phyloP scores from a whole-genome alignment of 2,888 invertebrate genomes.

The Alitta virens region DNA sequence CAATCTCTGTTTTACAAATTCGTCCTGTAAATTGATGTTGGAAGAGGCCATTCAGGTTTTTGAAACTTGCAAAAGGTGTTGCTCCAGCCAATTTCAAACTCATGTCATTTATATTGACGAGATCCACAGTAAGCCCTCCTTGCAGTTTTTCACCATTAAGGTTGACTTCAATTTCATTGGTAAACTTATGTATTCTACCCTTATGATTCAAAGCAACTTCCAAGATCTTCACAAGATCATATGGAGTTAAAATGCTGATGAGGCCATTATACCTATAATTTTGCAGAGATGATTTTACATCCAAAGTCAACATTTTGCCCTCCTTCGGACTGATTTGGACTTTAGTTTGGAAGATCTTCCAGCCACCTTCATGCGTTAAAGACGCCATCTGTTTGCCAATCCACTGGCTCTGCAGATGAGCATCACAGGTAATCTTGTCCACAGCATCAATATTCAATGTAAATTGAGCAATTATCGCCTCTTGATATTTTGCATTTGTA shows the following conservation, averaged over 20 bases:
- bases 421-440: too few relatives aligned
- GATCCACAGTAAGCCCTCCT: background rate
- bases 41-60: background rate
- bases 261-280: too few relatives aligned
- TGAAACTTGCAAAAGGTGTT: background rate
- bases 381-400: too few relatives aligned
- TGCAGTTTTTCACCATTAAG: background rate
- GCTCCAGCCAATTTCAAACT: background rate
- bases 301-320: background rate
- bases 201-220: background rate
- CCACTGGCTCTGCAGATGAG: too few relatives aligned
- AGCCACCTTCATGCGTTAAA: conserved; percentile 5
- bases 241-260: background rate
- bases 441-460: too few relatives aligned
- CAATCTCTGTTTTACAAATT: background rate
- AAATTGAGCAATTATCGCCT: too few relatives aligned
- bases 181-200: background rate
- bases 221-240: background rate
- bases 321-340: background rate
- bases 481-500: too few relatives aligned
- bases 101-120: background rate
- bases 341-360: conserved; percentile 7
- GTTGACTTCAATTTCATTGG: background rate
- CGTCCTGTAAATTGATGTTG: background rate
- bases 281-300: background rate